Evolutionary conservation across 2,888 invertebrate species (phyloP), one percentile per base, ranked within the genome.

Genomic region (Auanema freiburgensis): DNA sequence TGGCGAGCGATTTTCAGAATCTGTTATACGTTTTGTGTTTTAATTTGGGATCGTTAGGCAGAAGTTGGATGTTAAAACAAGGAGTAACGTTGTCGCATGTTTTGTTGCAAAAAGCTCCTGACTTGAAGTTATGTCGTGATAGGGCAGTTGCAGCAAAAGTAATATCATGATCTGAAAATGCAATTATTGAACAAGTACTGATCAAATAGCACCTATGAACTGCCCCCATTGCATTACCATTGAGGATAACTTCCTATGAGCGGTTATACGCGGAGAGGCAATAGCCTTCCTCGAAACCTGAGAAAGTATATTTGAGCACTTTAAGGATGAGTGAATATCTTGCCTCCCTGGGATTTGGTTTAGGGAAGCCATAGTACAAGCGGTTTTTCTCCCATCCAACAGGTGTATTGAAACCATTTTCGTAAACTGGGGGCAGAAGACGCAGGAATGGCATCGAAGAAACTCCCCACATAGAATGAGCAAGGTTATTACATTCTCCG

Each of bases 211-310:
- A 78, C 76, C 79, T 44, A 97, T 84, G 87, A 97, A 98, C 84
- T 98, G 98, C 8, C 98, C 98, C 97, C 97, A 99, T 85, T 98
- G 98, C 97, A 98, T 95, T 1, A 92, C 89, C 97, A 98, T 96
- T 81, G 96, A 94, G 0, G 93, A 92, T 75, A 92, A 91, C n/a
- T 65, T 65, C 10, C 58, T 53, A 54, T 83, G 79, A 0, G 90
- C 88, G 0, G 92, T 91, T 41, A 92, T 90, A 56, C 89, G 88
- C 24, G 89, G 88, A 0, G 96, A 93, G 0, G 91, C 88, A 67
- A 97, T 92, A 40, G 98, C 85, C 5, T 89, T 87, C 0, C 91
- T 91, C 0, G 97, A 97, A 0, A 98, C 88, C 64, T 63, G 18
- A 57, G 42, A 12, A 40, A 40, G 55, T n/a, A n/a, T n/a, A 55